These are phyloP conservation scores for Cotesia glomerata DNA, from an alignment of 1,140 invertebrate species.

Conservation along the genomic window DNA sequence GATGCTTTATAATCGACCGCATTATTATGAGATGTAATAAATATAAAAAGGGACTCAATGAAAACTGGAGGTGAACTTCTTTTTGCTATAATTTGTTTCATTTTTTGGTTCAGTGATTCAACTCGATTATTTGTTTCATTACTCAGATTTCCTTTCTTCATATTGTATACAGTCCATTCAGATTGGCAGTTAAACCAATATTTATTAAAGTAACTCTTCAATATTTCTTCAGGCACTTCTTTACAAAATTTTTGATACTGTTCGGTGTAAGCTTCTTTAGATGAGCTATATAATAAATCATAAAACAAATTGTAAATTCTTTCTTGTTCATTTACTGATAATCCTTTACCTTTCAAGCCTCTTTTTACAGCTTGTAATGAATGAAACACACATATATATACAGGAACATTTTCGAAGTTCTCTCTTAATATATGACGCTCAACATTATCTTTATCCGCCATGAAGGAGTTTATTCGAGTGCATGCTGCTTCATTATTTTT, in stretches of 20 bases:
- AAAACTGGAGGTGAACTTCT: conserved; percentile 24
- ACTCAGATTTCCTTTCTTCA: conserved; percentile 26
- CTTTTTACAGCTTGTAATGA: conserved; percentile 6
- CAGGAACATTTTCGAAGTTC: conserved; percentile 17
- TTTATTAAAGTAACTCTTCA: conserved; percentile 22
- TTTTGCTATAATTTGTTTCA: conserved; percentile 29
- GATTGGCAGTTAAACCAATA: conserved; percentile 31
- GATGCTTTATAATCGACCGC: neutral
- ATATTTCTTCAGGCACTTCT: conserved; percentile 9
- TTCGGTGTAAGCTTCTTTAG: conserved; percentile 4
- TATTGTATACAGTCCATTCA: conserved; percentile 32
- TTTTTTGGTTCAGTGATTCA: conserved; percentile 30
- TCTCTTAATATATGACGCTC: conserved; percentile 21
- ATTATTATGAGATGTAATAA: neutral
- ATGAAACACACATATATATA: conserved; percentile 30
- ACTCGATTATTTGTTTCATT: conserved; percentile 34
- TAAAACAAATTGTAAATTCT: neutral
- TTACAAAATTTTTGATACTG: conserved; percentile 4
- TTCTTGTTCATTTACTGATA: neutral
- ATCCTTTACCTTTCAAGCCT: neutral
- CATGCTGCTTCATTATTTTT: conserved; percentile 6
- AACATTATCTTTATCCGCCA: conserved; percentile 30
- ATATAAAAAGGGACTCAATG: neutral
- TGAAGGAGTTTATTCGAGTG: conserved; percentile 16
- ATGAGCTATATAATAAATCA: conserved; percentile 2